Base-by-base conservation (phyloP, 2,797 vertebrate genomes). In the Leptodactylus fallax region DNA sequence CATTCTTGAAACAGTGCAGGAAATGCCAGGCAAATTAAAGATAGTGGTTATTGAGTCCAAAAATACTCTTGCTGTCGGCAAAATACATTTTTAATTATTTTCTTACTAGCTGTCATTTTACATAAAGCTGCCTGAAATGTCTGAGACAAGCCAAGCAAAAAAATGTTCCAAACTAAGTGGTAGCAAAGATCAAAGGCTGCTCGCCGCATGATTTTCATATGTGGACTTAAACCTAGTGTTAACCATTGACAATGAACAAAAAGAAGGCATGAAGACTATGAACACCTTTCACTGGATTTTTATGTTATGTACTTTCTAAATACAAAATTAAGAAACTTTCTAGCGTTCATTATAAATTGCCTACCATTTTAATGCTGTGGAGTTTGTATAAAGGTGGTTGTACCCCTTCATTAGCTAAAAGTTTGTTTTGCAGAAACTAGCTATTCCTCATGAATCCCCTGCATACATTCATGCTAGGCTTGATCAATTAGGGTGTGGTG, bases 1-100 rank as follows among this genome's bases (percentile, higher is more conserved):
- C 13, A 21, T 76, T n/a, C 71, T 72, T 76, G 71, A 76, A 60
- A 51, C 14, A 51, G 56, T 1, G 13, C 71, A 55, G 60, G 61
- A 93, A 93, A 91, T 91, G 90, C 90, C 90, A 93, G 92, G 94
- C 91, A 91, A 95, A 94, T 94, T 94, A 94, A 93, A 95, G 93
- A 93, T 91, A 92, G 94, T 94, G 93, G 92, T 94, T 94, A 94
- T 91, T 92, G 94, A 94, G 93, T 95, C 94, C 93, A 95, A 95
- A 96, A 95, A 95, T 95, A 95, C 93, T 95, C 94, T 94, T 95
- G 95, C 95, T 95, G 94, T 94, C 93, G 94, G 95, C 95, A 94
- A 95, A 95, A 95, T 95, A 94, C 94, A 94, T 95, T 95, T 95
- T 95, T 96, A 95, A 95, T 95, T 95, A 95, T 94, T 94, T 94